Conservation (phyloP, 2,888 invertebrate genomes). For the Drosophila robusta region DNA sequence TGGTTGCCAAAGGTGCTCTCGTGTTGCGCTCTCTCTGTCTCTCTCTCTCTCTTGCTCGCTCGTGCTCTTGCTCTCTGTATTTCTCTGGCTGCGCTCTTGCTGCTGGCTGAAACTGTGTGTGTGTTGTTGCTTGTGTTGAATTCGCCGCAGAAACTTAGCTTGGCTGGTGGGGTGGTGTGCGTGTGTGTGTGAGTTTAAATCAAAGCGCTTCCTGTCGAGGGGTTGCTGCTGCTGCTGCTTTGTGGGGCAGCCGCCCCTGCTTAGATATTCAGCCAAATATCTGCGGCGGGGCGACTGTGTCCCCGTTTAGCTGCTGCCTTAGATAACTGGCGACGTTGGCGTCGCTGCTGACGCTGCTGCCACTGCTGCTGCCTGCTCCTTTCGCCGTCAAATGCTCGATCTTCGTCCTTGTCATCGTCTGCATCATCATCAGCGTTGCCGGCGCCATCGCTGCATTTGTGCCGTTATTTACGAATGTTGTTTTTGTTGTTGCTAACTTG, state of each 20-base stretch:
- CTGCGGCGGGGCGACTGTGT: constrained; percentile 62
- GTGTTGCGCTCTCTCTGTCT: constrained; percentile 35
- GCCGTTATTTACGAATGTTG: constrained; percentile 37
- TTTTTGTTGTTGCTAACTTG: constrained; percentile 49
- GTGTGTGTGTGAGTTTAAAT: constrained; percentile 27
- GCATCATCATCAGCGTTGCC: constrained; percentile 49
- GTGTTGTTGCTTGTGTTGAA: constrained; percentile 42
- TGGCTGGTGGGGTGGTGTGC: constrained; percentile 33
- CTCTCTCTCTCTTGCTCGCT: constrained; percentile 20
- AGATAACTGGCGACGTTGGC: constrained; percentile 53
- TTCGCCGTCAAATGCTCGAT: constrained; percentile 76
- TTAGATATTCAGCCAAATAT: constrained; percentile 76
- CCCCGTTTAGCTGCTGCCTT: constrained; percentile 65
- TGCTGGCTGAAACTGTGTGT: constrained; percentile 22
- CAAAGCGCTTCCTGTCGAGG: constrained; percentile 63
- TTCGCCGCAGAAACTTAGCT: constrained; percentile 66
- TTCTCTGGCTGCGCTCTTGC: constrained; percentile 39
- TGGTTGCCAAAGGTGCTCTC: constrained; percentile 62
- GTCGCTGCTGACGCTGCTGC: constrained; percentile 28
- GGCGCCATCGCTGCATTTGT: constrained; percentile 31
- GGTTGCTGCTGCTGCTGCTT: constrained; percentile 44
- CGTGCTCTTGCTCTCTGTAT: constrained; percentile 37
- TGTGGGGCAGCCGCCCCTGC: constrained; percentile 67
- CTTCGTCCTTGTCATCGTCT: constrained; percentile 44
- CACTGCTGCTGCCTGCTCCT: constrained; percentile 30